Base-by-base conservation (phyloP, 2,888 invertebrate genomes). In the Andrena trimmerana region DNA sequence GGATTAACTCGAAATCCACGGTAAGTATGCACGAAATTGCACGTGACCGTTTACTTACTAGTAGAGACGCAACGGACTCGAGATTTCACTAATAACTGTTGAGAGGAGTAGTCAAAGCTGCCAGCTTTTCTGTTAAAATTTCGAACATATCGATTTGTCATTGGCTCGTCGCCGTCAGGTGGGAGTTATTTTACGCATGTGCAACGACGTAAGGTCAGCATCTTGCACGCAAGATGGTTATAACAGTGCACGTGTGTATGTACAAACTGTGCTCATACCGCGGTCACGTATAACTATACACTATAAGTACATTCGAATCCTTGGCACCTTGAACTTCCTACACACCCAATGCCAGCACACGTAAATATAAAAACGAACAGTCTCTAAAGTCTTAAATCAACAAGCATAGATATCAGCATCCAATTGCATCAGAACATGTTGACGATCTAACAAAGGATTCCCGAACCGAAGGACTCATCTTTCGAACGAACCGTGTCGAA, bases 101-200 rank as follows among this genome's bases (percentile, higher is more conserved):
- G 33, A 68, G 63, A 76, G 48, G 42, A 74, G 70, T 60, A 84
- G 60, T 71, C 54, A 67, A 81, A 69, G 75, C 65, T 70, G 54
- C 16, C 48, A 62, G 80, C 73, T 78, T 78, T 68, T 50, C 59
- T 72, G 74, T 85, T 59, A 76, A 81, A 86, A 84, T 87, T 88
- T 88, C 69, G 81, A 87, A 84, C 71, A 59, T 84, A 88, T 88
- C 87, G 86, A 88, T 88, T 79, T 83, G 68, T 66, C 77, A 80
- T 82, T 86, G 81, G 81, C 62, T 75, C 63, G 31, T 50, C n/a
- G 57, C 27, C 57, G 36, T 69, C 54, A 70, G 71, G 85, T 75
- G 75, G 84, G 70, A 62, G 75, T 71, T 3, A 71, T 73, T 72
- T 84, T 54, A 72, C 84, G 81, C 85, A 84, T 78, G 81, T 72